Percentiles rank a stretch among this genome's conserved stretches.
phyloP scores from a whole-genome alignment of 2,888 invertebrate species.

The Dryobotodes eremita region DNA sequence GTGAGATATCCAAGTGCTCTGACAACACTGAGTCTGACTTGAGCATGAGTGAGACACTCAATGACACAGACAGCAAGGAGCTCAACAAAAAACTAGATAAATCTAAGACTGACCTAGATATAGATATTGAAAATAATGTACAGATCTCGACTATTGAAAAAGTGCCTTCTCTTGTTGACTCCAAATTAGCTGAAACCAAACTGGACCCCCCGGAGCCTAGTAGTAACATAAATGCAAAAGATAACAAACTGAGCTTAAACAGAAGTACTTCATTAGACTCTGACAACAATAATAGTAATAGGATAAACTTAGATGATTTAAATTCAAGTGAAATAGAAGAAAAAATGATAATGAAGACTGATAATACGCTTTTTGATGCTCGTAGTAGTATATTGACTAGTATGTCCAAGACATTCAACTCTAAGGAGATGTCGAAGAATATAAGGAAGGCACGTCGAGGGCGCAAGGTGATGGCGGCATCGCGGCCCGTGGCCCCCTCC shows the following conservation, averaged over 20 bases:
- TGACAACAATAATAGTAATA: constrained; percentile 91
- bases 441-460: constrained; percentile 88
- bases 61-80: constrained; percentile 85
- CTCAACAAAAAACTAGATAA: constrained; percentile 90
- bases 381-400: constrained; percentile 89
- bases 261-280: constrained; percentile 90
- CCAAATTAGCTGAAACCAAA: constrained; percentile 85
- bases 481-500: constrained; percentile 63
- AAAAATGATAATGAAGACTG: constrained; percentile 91
- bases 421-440: constrained; percentile 87
- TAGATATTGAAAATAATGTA: constrained; percentile 90
- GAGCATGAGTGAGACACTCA: constrained; percentile 91
- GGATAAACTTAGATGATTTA: constrained; percentile 86
- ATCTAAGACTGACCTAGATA: constrained; percentile 90
- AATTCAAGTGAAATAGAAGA: constrained; percentile 90
- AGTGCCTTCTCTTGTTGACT: constrained; percentile 89
- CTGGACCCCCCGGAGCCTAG: constrained; percentile 81
- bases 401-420: constrained; percentile 90
- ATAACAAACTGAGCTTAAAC: constrained; percentile 88
- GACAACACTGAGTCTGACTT: constrained; percentile 92
- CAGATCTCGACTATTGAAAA: constrained; percentile 90
- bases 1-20: constrained; percentile 92
- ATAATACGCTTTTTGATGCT: constrained; percentile 89
- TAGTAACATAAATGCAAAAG: constrained; percentile 82
- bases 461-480: constrained; percentile 80